Conservation (phyloP, 2,113 vertebrate species). For the Vombatus ursinus region DNA sequence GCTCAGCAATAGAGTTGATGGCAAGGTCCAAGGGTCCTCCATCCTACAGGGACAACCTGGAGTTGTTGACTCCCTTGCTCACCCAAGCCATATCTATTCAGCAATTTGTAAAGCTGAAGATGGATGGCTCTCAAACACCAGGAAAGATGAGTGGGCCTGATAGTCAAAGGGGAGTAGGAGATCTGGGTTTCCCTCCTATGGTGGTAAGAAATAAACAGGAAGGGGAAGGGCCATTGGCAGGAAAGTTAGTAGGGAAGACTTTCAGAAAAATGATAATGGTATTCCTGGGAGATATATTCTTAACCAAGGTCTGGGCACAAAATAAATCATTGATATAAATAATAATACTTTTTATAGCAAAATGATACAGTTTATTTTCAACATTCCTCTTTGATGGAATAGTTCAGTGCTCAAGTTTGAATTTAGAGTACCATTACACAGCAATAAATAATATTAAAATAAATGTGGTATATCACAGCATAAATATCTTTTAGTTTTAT, state of each 20-base stretch:
- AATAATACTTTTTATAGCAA: background rate
- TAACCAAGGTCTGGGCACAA: background rate
- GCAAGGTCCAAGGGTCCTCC: background rate
- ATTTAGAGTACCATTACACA: background rate
- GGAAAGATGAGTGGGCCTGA: background rate
- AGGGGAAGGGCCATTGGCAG: background rate
- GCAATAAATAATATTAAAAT: background rate
- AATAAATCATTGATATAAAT: background rate
- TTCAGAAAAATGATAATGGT: background rate
- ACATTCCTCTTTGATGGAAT: background rate
- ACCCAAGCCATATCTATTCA: background rate
- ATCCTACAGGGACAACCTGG: background rate
- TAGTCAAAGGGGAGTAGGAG: background rate
- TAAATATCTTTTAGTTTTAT: background rate
- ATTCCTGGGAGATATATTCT: background rate
- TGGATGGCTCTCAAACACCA: background rate
- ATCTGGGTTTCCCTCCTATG: background rate
- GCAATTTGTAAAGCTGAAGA: background rate
- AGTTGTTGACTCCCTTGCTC: background rate
- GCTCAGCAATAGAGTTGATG: background rate
- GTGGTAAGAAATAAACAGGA: background rate
- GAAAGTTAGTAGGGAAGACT: background rate
- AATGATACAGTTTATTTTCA: background rate
- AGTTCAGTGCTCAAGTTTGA: background rate
- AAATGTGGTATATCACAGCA: background rate